Percentiles rank a stretch among this genome's conserved stretches.
Evolutionary conservation across 2,888 invertebrate species (phyloP).

Genomic region (Phanerotoma sp.): DNA sequence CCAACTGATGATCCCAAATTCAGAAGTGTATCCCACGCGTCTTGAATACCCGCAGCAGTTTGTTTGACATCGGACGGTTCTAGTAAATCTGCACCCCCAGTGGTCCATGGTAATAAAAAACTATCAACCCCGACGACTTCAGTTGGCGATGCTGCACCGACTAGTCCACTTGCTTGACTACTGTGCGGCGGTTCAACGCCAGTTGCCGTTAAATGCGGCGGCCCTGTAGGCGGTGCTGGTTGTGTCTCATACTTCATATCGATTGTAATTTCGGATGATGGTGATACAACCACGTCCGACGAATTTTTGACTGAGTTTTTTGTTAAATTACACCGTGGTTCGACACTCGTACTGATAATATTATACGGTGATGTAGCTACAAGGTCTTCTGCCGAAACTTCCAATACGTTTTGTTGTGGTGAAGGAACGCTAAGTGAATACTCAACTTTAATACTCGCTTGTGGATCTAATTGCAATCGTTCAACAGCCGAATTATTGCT

Average conservation of each 20-base stretch:
- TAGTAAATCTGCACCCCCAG: slow-evolving; percentile 47
- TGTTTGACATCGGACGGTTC: slow-evolving; percentile 52
- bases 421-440: slow-evolving; percentile 36
- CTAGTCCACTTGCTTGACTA: slow-evolving; percentile 48
- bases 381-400: slow-evolving; percentile 39
- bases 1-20: slow-evolving; percentile 62
- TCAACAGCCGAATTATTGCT: slow-evolving; percentile 24
- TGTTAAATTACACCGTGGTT: slow-evolving; percentile 28
- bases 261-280: slow-evolving; percentile 40
- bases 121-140: slow-evolving; percentile 54
- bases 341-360: slow-evolving; percentile 38
- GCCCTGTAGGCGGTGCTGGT: slow-evolving; percentile 45
- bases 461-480: slow-evolving; percentile 27
- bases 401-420: slow-evolving; percentile 40
- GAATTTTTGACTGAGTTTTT: slow-evolving; percentile 30
- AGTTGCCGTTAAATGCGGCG: slow-evolving; percentile 46
- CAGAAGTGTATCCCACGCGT: slow-evolving; percentile 71
- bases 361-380: slow-evolving; percentile 46
- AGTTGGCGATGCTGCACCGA: slow-evolving; percentile 47
- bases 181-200: slow-evolving; percentile 54
- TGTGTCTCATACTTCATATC: slow-evolving; percentile 56
- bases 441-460: slow-evolving; percentile 41
- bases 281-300: slow-evolving; percentile 36
- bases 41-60: slow-evolving; percentile 55
- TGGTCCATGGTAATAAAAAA: slow-evolving; percentile 50